These are phyloP conservation scores for Atrina japonica DNA, from an alignment of 2,888 invertebrate species.

Conservation along the genomic window DNA sequence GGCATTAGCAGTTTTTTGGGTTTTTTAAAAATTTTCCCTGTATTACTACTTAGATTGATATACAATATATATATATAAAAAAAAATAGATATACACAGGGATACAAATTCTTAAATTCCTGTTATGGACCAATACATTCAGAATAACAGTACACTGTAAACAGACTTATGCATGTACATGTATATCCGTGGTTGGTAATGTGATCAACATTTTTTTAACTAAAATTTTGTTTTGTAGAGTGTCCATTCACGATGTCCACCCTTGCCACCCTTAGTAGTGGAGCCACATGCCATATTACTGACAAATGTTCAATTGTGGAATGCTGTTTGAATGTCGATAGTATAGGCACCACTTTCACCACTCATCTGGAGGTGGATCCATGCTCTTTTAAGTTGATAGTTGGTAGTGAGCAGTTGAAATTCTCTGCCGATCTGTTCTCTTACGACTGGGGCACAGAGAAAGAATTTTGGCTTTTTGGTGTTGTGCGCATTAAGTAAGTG, in stretches of 20 bases:
- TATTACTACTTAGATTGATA: too few relatives aligned
- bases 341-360: constrained; percentile 7
- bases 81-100: too few relatives aligned
- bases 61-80: too few relatives aligned
- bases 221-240: constrained; percentile 1
- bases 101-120: too few relatives aligned
- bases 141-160: too few relatives aligned
- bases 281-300: neutral
- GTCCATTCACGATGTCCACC: neutral
- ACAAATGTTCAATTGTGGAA: neutral
- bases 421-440: neutral
- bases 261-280: neutral
- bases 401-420: constrained; percentile 4
- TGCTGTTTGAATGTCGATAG: constrained; percentile 3
- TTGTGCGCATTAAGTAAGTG: neutral
- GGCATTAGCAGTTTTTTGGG: too few relatives aligned
- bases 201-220: too few relatives aligned
- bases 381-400: neutral
- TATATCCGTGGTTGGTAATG: too few relatives aligned
- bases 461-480: constrained; percentile 12
- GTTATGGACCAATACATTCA: too few relatives aligned
- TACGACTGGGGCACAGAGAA: neutral
- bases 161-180: too few relatives aligned
- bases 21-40: too few relatives aligned
- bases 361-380: neutral